Conservation (phyloP, 1,140 invertebrate genomes). For the Reticulitermes speratus region DNA sequence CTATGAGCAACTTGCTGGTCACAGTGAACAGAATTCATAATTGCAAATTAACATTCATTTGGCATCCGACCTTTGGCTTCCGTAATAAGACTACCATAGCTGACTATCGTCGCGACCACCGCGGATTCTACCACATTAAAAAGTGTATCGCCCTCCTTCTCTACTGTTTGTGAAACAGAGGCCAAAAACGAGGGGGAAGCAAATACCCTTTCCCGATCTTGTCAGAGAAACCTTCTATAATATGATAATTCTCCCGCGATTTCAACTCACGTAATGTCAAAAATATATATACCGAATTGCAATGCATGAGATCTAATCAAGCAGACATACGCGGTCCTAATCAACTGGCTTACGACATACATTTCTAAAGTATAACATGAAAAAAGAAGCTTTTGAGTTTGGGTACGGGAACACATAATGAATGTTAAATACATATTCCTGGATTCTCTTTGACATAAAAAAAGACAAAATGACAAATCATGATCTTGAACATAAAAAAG, state of each 20-base stretch:
- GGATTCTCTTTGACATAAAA: background rate
- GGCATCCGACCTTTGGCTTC: background rate
- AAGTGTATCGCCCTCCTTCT: no score
- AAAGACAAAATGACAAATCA: background rate
- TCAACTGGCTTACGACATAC: background rate
- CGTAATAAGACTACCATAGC: no score
- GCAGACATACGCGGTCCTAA: background rate
- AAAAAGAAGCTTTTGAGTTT: background rate
- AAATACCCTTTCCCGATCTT: background rate
- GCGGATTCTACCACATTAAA: no score
- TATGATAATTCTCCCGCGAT: background rate
- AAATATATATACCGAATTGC: background rate
- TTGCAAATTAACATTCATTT: background rate
- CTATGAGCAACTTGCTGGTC: background rate
- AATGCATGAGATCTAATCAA: conserved; percentile 13
- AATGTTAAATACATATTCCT: conserved; percentile 15
- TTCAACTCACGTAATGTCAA: background rate
- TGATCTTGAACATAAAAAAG: background rate
- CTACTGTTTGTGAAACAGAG: background rate
- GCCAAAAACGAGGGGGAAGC: background rate
- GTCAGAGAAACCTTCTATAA: background rate
- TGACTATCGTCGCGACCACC: no score
- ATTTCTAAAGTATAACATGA: background rate
- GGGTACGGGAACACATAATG: background rate
- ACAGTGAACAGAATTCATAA: background rate